phyloP scores from a whole-genome alignment of 2,797 vertebrate species.

The Danionella dracula region DNA sequence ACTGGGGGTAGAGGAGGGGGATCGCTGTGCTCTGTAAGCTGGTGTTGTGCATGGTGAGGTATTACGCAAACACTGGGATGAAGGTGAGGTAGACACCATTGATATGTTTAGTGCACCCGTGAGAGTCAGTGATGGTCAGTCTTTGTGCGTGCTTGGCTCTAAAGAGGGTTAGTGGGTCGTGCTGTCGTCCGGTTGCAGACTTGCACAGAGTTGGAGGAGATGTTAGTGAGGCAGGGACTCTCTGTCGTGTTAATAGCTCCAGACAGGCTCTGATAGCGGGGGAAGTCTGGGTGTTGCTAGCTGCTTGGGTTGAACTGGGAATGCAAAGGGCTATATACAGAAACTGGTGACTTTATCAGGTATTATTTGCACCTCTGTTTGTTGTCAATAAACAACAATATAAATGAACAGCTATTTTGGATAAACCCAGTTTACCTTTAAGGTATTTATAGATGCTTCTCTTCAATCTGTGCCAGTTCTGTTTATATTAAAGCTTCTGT shows the following conservation, averaged over 20 bases:
- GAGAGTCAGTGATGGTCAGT: conserved; percentile 12
- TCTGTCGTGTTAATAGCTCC: not conserved
- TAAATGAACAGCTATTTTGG: no score
- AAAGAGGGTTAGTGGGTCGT: conserved; percentile 50
- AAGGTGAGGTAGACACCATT: not conserved
- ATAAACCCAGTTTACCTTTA: no score
- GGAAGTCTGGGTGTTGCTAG: not conserved
- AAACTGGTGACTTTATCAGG: no score
- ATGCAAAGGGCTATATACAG: no score
- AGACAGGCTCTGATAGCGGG: not conserved
- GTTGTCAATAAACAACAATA: no score
- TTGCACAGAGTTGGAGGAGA: conserved; percentile 19
- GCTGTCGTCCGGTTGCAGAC: conserved; percentile 20
- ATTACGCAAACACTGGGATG: conserved; percentile 7
- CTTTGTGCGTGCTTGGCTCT: conserved; percentile 22
- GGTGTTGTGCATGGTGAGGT: not conserved
- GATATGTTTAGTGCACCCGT: conserved; percentile 6
- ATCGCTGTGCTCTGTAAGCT: not conserved
- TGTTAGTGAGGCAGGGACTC: not conserved
- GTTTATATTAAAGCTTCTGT: no score
- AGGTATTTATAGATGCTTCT: no score
- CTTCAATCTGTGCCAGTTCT: no score
- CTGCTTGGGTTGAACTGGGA: no score
- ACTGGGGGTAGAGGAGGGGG: not conserved
- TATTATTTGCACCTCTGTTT: no score